phyloP scores from a whole-genome alignment of 2,797 vertebrate genomes.

The Xenops minutus region DNA sequence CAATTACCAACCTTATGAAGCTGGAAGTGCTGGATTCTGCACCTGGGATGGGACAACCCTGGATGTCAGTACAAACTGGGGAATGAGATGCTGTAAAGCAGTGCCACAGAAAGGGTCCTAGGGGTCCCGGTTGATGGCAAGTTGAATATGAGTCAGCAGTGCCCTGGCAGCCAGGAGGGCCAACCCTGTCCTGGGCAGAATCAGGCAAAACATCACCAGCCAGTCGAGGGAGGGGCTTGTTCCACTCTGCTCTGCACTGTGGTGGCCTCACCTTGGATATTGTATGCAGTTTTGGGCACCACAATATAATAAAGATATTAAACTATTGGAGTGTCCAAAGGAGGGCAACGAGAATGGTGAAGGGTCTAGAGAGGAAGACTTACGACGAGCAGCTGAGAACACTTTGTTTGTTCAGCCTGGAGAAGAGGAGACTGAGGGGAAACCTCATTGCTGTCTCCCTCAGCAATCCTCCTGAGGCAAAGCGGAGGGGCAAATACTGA shows the following conservation, averaged over 20 bases:
- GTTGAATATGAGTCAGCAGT: background rate
- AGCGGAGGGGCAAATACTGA: background rate
- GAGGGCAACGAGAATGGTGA: too few species aligned
- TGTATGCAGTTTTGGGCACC: background rate
- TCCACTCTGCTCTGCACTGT: rapidly evolving
- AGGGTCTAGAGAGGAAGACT: background rate
- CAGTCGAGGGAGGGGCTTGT: rapidly evolving
- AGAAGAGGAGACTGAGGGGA: background rate
- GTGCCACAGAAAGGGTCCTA: background rate
- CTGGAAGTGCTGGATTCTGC: background rate
- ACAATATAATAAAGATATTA: background rate
- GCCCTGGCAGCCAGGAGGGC: background rate
- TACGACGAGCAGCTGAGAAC: background rate
- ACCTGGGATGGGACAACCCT: background rate
- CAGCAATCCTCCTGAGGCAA: background rate
- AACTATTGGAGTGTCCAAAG: rapidly evolving
- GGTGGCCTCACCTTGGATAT: rapidly evolving
- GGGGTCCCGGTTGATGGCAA: background rate
- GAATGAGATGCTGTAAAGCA: background rate
- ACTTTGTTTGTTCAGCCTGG: background rate
- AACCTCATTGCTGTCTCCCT: background rate
- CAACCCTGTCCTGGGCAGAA: rapidly evolving
- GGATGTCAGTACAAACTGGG: background rate
- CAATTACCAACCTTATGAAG: background rate
- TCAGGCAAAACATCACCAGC: rapidly evolving